A percentile compares a stretch with the other conserved stretches of the same genome.
Conservation (phyloP, 92 coral and sea anemone species). For the Bergia sp. region DNA sequence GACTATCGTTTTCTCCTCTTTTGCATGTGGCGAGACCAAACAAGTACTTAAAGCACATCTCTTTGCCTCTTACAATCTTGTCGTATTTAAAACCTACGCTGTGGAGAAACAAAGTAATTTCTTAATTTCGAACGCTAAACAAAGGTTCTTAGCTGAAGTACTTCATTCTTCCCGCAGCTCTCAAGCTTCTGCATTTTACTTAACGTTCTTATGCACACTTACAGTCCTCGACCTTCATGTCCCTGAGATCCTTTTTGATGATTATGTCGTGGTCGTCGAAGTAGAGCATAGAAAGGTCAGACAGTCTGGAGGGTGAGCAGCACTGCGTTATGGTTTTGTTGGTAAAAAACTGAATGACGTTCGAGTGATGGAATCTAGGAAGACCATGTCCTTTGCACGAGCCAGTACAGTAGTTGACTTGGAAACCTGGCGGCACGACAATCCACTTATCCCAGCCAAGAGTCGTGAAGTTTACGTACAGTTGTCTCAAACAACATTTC, state of each 20-base stretch:
- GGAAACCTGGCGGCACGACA: conserved; percentile 60
- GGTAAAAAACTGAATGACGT: conserved; percentile 50
- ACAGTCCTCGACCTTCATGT: conserved; percentile 67
- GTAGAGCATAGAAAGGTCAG: conserved; percentile 64
- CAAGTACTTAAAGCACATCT: neutral
- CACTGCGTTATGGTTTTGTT: conserved; percentile 52
- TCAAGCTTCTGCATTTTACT: neutral
- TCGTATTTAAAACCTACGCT: neutral
- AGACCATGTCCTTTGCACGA: conserved; percentile 52
- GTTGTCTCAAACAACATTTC: conserved; percentile 60
- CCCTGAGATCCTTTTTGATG: conserved; percentile 46
- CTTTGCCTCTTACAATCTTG: conserved; percentile 13
- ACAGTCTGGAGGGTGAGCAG: conserved; percentile 67
- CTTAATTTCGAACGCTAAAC: neutral
- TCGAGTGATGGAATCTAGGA: conserved; percentile 50
- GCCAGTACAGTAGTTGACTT: conserved; percentile 73
- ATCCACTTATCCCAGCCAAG: conserved; percentile 82
- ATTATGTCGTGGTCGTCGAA: conserved; percentile 54
- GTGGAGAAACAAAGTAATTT: neutral
- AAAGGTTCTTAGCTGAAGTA: neutral
- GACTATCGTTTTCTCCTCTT: neutral
- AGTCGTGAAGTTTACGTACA: conserved; percentile 59
- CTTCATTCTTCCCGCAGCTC: neutral
- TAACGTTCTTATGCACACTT: conserved; percentile 52
- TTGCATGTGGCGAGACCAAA: neutral